Base-by-base conservation (phyloP, 2,888 invertebrate genomes). In the Drosophila formosana region DNA sequence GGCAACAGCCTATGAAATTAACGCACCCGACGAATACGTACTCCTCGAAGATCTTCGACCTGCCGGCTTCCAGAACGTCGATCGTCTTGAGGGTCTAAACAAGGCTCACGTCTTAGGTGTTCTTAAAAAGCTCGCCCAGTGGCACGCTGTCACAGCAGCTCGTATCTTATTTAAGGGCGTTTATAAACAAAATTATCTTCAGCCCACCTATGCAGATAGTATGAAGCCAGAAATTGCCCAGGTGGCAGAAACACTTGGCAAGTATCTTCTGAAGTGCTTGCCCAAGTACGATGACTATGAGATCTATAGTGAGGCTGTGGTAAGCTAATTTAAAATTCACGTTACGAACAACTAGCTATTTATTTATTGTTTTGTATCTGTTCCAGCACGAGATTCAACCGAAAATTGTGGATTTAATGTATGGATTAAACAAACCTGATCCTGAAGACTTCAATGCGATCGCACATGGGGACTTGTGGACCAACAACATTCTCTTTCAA, bases 401-500 rank as follows among this genome's bases (percentile, higher is more conserved):
- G 1, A 68, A 80, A 25, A 63, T 68, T n/a, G 52, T 69, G 5
- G 58, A 66, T 1, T 49, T 73, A 3, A 67, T 75, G 47, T 63
- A 26, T 9, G 62, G 37, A 7, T 45, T 66, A 37, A 68, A 49
- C 45, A 51, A 47, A 2, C 52, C 67, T 0, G 74, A 91, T 61
- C 73, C 74, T 1, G 56, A 70, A 25, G 86, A 89, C 0, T 90
- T 90, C 18, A 91, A 88, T 81, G 88, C 84, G 3, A 34, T 58
- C 0, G 11, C 3, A 0, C 58, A 58, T 25, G 58, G 49, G 90
- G 89, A 90, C 57, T 68, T 86, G 55, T 90, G 90, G 90, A 69
- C 79, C 2, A 91, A 90, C 51, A 91, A 91, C 57, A 82, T 90
- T 4, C 84, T 91, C 89, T 91, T 91, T 41, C 78, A 85, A 26